Conservation (phyloP, 2,797 vertebrate genomes). For the Micropoecilia bifurca region DNA sequence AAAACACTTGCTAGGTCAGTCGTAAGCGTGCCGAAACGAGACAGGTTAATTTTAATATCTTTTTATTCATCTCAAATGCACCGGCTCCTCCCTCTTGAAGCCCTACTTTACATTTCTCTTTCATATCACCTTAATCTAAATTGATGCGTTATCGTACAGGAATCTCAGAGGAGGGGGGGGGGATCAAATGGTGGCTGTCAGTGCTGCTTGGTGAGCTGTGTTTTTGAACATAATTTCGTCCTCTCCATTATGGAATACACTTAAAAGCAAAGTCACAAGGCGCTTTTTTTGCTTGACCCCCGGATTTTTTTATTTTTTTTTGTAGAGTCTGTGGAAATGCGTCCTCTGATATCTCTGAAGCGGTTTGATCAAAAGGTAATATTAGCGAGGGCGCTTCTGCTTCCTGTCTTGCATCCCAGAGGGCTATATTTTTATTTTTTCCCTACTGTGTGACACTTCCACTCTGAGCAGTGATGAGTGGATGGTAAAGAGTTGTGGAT, state of each 20-base stretch:
- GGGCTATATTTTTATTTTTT: conserved; percentile 42
- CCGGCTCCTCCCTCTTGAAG: conserved; percentile 65
- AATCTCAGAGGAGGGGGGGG: conserved; percentile 65
- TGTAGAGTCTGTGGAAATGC: conserved; percentile 70
- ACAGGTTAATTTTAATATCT: conserved; percentile 61
- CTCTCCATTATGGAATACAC: conserved; percentile 71
- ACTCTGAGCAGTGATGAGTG: conserved; percentile 59
- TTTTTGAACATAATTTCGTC: conserved; percentile 74
- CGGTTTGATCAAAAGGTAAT: conserved; percentile 70
- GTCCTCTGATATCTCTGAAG: conserved; percentile 65
- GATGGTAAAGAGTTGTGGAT: conserved; percentile 75
- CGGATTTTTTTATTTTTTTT: conserved; percentile 51
- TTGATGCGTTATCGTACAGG: conserved; percentile 74
- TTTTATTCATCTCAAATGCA: conserved; percentile 70
- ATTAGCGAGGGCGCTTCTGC: conserved; percentile 47
- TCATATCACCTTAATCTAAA: conserved; percentile 79
- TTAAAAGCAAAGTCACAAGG: conserved; percentile 72
- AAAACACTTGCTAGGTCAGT: conserved; percentile 66
- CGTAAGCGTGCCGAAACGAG: conserved; percentile 36
- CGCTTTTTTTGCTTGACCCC: conserved; percentile 76
- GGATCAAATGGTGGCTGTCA: conserved; percentile 69
- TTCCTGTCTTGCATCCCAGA: conserved; percentile 50
- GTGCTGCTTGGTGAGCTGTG: conserved; percentile 60
- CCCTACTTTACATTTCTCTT: conserved; percentile 72
- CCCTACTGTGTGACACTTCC: conserved; percentile 42